Conservation (phyloP, 2,797 vertebrate genomes). For the Cossypha caffra region DNA sequence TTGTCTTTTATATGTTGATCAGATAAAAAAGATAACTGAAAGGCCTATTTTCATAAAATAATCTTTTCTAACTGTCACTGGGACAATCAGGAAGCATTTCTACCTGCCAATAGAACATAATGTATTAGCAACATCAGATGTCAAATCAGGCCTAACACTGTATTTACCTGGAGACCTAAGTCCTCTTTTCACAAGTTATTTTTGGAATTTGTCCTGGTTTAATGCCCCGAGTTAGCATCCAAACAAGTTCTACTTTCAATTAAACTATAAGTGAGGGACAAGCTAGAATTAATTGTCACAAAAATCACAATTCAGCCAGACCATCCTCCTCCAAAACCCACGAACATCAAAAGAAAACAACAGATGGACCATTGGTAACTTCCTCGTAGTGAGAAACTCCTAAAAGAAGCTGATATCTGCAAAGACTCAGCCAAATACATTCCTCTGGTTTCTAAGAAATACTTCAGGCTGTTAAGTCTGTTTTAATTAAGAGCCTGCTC, state of each 20-base stretch:
- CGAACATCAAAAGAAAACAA: background rate
- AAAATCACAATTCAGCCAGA: background rate
- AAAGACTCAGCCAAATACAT: background rate
- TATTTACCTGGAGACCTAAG: background rate
- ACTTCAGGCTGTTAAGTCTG: background rate
- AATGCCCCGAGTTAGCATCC: background rate
- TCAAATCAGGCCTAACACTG: background rate
- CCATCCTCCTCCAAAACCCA: background rate
- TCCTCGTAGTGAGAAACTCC: background rate
- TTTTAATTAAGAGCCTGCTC: slow-evolving; percentile 11
- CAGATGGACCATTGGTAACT: background rate
- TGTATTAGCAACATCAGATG: background rate
- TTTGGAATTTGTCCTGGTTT: background rate
- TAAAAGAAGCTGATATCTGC: background rate
- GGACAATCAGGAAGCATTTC: background rate
- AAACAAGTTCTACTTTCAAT: background rate
- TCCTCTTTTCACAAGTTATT: background rate
- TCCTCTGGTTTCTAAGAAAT: background rate
- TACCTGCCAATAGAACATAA: background rate
- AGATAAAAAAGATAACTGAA: background rate
- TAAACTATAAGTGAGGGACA: background rate
- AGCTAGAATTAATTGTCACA: background rate
- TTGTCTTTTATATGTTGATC: background rate
- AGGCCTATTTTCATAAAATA: background rate
- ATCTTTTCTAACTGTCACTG: background rate